These are phyloP conservation scores for Carettochelys insculpta DNA, from an alignment of 2,113 vertebrate species.

Conservation along the genomic window DNA sequence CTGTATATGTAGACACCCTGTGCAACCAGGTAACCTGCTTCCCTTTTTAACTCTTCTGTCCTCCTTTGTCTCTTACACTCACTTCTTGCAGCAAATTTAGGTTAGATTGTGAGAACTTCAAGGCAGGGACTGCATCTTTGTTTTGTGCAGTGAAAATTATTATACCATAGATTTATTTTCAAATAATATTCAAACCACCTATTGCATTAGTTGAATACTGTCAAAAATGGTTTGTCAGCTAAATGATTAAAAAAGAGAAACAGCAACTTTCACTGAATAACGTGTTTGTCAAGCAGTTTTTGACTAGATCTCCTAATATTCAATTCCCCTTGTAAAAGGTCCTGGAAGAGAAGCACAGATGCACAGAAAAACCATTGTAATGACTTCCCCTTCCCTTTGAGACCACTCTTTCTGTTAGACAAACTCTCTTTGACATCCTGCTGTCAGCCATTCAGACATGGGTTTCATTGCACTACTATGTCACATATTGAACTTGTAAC, in stretches of 20 bases:
- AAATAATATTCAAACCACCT: conserved; percentile 26
- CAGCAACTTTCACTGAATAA: neutral
- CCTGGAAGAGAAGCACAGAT: rapidly evolving
- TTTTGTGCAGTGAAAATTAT: neutral
- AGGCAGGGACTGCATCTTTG: neutral
- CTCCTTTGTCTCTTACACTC: neutral
- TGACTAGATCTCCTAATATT: neutral
- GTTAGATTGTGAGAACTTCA: conserved; percentile 11
- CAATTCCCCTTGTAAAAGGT: neutral
- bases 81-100: neutral
- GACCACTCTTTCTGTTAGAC: neutral
- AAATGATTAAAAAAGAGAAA: neutral
- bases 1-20: neutral
- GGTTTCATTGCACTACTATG: neutral
- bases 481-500: neutral
- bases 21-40: neutral
- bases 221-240: neutral
- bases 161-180: neutral
- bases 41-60: neutral
- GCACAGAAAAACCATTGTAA: neutral
- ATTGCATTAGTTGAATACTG: neutral
- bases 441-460: neutral
- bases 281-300: neutral
- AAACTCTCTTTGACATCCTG: neutral
- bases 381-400: neutral